Percentiles rank a stretch among this genome's conserved stretches.
Conservation (phyloP, 64 coral and sea anemone genomes). For the Pocillopora damicornis region DNA sequence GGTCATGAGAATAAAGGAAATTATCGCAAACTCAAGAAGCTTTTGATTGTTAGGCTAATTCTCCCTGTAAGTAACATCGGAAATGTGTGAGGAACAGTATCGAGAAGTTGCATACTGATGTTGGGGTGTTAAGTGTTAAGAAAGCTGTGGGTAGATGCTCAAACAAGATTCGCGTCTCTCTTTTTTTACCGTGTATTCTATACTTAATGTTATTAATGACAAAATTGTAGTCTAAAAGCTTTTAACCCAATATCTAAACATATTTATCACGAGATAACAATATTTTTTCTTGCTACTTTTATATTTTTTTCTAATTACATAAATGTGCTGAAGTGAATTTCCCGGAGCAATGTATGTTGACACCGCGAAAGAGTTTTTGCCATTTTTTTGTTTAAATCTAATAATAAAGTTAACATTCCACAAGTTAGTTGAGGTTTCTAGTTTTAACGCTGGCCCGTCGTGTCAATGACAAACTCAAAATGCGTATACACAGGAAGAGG, state of each 20-base stretch:
- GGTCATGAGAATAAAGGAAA: too few relatives aligned
- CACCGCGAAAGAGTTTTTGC: neutral
- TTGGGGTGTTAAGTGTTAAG: too few relatives aligned
- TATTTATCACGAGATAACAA: slow-evolving; percentile 14
- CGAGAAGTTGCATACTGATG: too few relatives aligned
- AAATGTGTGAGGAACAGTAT: too few relatives aligned
- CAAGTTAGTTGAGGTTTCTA: neutral
- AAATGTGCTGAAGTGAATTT: neutral
- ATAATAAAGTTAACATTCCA: neutral
- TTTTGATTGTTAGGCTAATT: too few relatives aligned
- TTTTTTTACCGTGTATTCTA: neutral
- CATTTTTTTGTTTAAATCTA: neutral
- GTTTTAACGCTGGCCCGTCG: too few relatives aligned
- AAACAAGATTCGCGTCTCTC: too few relatives aligned
- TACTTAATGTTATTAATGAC: neutral
- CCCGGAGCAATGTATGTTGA: neutral
- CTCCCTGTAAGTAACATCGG: too few relatives aligned
- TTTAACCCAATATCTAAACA: neutral
- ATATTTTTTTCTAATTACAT: neutral
- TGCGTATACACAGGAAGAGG: neutral
- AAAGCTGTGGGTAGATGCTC: too few relatives aligned
- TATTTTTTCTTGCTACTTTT: neutral
- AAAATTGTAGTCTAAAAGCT: neutral
- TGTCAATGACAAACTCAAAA: too few relatives aligned
- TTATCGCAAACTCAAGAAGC: too few relatives aligned